Base-by-base conservation (phyloP, 2,888 invertebrate species). In the Sminthurides aquaticus region DNA sequence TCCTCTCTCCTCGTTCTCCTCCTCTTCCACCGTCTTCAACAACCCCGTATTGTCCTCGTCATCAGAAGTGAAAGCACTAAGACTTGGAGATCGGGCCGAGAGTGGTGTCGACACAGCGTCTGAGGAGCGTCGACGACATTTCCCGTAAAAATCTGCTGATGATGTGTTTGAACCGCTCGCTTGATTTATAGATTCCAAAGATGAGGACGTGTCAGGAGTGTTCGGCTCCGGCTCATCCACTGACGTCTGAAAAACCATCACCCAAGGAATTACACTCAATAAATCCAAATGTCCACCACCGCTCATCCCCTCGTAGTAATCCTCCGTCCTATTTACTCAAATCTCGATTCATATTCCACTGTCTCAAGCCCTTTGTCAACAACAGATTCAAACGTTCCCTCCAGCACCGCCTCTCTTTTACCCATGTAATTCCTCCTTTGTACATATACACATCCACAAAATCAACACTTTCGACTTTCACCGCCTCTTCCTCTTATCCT, bases 131-230 rank as follows among this genome's bases (percentile, higher is more conserved):
- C 72, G 54, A 20, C 71, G 62, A 22, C 60, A 65, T 43, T 65
- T 65, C n/a, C 66, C 62, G 28, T 69, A 62, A 59, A 68, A 71
- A 58, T 68, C 65, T 24, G 68, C 70, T 1, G 70, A 71, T 27
- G 69, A 68, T n/a, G 72, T 71, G 25, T 71, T 71, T 8, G 70
- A 70, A 1, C 69, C 72, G n/a, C 70, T 69, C 67, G 55, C 64
- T 54, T 64, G 59, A 28, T 64, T 64, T 22, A 64, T 64, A 3
- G 64, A 65, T 57, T 65, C 65, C 49, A 65, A 26, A 28, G 64
- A 64, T 5, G 64, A 64, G 48, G 58, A 64, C 22, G 64, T 58
- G 22, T 60, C 60, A 2, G 65, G 60, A 18, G 60, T 65, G 56
- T 65, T 63, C 24, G 60, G 60, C 18, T 65, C 59, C 1, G 59